These are phyloP conservation scores for Harpalus rufipes DNA, from an alignment of 2,888 invertebrate species.

Conservation along the genomic window DNA sequence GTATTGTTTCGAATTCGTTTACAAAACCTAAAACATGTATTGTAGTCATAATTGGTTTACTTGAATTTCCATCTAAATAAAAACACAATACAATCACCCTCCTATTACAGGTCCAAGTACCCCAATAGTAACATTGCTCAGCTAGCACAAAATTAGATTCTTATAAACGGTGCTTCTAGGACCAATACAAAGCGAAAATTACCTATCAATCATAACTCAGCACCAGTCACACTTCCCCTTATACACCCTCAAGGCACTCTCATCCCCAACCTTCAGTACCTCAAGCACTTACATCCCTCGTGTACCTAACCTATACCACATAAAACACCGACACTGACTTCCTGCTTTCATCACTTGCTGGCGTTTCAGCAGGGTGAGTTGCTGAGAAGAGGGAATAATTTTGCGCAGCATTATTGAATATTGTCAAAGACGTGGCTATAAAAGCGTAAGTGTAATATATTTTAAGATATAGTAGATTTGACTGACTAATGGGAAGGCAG, in stretches of 20 bases:
- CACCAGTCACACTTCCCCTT: neutral
- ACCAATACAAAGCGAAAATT: slow-evolving; percentile 3
- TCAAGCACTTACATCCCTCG: neutral
- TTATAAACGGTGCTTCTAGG: slow-evolving; percentile 5
- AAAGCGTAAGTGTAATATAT: too few relatives aligned
- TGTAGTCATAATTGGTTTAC: neutral
- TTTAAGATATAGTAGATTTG: too few relatives aligned
- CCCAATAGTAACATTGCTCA: neutral
- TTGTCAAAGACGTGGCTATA: too few relatives aligned
- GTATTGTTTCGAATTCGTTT: neutral
- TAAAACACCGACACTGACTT: neutral
- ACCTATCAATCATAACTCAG: slow-evolving; percentile 5
- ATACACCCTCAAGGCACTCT: neutral
- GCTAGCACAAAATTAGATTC: slow-evolving; percentile 5
- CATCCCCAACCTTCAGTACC: neutral
- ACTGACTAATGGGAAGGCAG: too few relatives aligned
- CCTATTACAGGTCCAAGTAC: neutral
- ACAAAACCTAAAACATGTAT: neutral
- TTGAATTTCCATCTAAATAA: neutral
- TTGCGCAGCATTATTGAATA: neutral
- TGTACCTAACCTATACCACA: neutral
- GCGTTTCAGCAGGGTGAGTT: neutral
- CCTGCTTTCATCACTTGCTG: neutral
- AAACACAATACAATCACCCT: neutral
- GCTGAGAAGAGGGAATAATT: neutral